Percentiles rank a stretch among this genome's conserved stretches.
These are phyloP conservation scores for Chironomus striatipennis DNA, from an alignment of 1,140 invertebrate species.

Conservation along the genomic window DNA sequence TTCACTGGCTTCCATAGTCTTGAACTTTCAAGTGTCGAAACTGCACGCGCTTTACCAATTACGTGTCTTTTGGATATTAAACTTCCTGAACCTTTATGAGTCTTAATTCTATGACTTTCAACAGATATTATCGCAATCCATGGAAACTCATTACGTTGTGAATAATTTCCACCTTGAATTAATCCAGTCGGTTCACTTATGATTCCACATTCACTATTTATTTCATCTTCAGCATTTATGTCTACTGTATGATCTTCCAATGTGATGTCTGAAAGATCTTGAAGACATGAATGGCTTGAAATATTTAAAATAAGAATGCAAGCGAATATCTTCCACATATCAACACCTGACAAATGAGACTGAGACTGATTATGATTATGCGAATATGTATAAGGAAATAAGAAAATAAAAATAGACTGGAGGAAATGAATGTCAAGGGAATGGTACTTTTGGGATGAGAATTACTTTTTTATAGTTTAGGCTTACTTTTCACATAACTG, in stretches of 20 bases:
- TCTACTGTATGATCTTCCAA: neutral
- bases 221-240: neutral
- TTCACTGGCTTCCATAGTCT: neutral
- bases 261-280: too few relatives aligned
- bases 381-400: too few relatives aligned
- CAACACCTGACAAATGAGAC: too few relatives aligned
- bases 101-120: neutral
- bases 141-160: neutral
- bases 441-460: too few relatives aligned
- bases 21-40: neutral
- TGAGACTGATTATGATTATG: too few relatives aligned
- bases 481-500: too few relatives aligned
- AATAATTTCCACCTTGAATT: constrained; percentile 1
- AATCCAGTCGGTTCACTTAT: neutral
- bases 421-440: too few relatives aligned
- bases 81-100: neutral
- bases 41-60: neutral
- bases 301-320: too few relatives aligned
- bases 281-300: too few relatives aligned
- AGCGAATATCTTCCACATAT: too few relatives aligned
- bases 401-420: too few relatives aligned
- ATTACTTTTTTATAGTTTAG: too few relatives aligned
- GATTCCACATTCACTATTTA: neutral
- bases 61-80: neutral
- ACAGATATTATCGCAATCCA: neutral